Evolutionary conservation across 2,797 vertebrate species (phyloP).

Genomic region (Alosa sapidissima): DNA sequence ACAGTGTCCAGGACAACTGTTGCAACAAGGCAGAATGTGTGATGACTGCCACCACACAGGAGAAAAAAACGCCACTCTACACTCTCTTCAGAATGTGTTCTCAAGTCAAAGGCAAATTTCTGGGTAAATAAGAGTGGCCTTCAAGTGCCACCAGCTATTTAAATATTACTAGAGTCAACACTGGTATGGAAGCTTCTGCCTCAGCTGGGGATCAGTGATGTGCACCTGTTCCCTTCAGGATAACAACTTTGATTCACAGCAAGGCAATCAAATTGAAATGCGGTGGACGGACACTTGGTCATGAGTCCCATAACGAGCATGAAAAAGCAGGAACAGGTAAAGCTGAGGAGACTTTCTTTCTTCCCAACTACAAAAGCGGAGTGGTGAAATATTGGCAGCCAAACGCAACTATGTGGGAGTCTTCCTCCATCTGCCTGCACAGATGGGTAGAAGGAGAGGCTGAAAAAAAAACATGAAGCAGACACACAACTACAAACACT

Average conservation of each 20-base stretch:
- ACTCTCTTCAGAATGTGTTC: neutral
- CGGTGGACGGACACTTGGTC: neutral
- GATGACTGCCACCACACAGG: neutral
- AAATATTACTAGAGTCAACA: conserved; percentile 29
- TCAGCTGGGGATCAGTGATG: conserved; percentile 12
- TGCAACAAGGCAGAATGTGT: neutral
- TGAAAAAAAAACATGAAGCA: conserved; percentile 42
- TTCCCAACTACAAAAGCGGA: conserved; percentile 44
- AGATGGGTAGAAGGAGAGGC: conserved; percentile 50
- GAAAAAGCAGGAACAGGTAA: conserved; percentile 21
- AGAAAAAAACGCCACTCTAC: neutral
- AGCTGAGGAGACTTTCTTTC: conserved; percentile 26
- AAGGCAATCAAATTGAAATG: neutral
- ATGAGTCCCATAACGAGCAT: neutral
- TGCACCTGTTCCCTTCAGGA: conserved; percentile 32
- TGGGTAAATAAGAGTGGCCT: neutral
- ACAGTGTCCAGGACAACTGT: neutral
- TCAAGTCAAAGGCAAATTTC: neutral
- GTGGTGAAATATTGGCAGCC: conserved; percentile 43
- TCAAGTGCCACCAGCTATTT: conserved; percentile 18
- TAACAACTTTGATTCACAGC: conserved; percentile 22
- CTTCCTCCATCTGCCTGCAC: conserved; percentile 57
- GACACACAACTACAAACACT: conserved; percentile 36
- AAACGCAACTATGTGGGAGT: conserved; percentile 45
- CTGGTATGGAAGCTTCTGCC: conserved; percentile 27